phyloP scores from a whole-genome alignment of 2,888 invertebrate species.

The Cheiracanthium punctorium region DNA sequence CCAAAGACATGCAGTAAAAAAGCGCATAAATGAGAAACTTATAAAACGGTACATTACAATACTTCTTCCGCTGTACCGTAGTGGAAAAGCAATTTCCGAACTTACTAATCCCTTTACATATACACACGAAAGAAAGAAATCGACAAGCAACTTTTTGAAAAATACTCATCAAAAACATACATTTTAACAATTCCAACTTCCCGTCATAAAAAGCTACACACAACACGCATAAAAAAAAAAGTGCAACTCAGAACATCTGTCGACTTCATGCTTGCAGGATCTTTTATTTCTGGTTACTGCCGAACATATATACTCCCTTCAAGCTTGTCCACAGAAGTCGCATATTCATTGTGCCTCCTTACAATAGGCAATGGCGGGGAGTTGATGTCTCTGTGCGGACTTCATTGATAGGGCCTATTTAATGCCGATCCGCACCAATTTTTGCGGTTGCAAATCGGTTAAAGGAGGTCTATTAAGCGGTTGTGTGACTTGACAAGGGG shows the following conservation, averaged over 20 bases:
- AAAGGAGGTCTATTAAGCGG: neutral
- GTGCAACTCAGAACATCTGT: neutral
- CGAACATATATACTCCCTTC: neutral
- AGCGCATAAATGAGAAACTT: too few relatives aligned
- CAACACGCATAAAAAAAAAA: neutral
- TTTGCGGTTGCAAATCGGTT: neutral
- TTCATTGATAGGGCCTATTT: neutral
- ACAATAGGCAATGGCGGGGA: neutral
- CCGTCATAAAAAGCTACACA: neutral
- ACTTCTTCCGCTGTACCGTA: too few relatives aligned
- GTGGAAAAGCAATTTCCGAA: neutral
- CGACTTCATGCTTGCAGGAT: neutral
- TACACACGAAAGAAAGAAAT: too few relatives aligned
- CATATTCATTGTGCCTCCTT: neutral
- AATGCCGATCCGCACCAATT: neutral
- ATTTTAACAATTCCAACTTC: neutral
- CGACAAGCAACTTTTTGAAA: too few relatives aligned
- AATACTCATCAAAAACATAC: neutral
- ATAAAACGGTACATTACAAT: too few relatives aligned
- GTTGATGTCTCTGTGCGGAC: neutral
- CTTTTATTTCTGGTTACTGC: neutral
- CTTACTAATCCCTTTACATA: neutral
- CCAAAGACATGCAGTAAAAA: too few relatives aligned
- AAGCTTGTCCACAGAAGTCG: neutral
- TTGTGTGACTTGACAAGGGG: neutral